A percentile compares a stretch with the other conserved stretches of the same genome.
These are phyloP conservation scores for Ochropacha duplaris DNA, from an alignment of 2,888 invertebrate genomes.

Conservation along the genomic window DNA sequence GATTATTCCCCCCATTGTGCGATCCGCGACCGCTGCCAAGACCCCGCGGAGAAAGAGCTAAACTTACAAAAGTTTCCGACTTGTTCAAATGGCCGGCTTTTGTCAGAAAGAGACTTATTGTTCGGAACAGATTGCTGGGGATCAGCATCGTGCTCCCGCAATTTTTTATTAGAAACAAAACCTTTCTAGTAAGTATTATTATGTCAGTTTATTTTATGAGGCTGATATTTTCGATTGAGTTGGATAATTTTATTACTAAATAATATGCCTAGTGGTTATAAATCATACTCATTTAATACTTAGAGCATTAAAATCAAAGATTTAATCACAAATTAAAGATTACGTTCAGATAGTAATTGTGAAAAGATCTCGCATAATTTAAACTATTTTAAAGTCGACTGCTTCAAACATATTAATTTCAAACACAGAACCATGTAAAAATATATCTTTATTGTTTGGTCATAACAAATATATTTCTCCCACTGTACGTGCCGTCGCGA, in stretches of 20 bases:
- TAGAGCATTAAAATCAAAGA: too few species aligned
- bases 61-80: conserved; percentile 82
- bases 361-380: too few species aligned
- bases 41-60: conserved; percentile 76
- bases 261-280: too few species aligned
- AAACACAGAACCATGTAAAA: too few species aligned
- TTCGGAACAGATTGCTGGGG: conserved; percentile 80
- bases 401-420: too few species aligned
- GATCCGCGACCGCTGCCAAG: conserved; percentile 72
- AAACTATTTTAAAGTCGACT: too few species aligned
- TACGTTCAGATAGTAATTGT: too few species aligned
- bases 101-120: conserved; percentile 81
- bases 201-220: conserved; percentile 15
- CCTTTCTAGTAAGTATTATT: conserved; percentile 21
- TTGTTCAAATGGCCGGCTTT: conserved; percentile 82
- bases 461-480: not conserved
- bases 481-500: conserved; percentile 44
- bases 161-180: conserved; percentile 46
- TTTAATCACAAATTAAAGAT: too few species aligned
- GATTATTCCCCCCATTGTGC: conserved; percentile 79
- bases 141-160: conserved; percentile 64
- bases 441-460: not conserved
- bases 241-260: not conserved
- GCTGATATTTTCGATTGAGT: not conserved
- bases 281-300: too few species aligned